phyloP scores from a whole-genome alignment of 2,113 vertebrate species.

The Sylvilagus bachmani region DNA sequence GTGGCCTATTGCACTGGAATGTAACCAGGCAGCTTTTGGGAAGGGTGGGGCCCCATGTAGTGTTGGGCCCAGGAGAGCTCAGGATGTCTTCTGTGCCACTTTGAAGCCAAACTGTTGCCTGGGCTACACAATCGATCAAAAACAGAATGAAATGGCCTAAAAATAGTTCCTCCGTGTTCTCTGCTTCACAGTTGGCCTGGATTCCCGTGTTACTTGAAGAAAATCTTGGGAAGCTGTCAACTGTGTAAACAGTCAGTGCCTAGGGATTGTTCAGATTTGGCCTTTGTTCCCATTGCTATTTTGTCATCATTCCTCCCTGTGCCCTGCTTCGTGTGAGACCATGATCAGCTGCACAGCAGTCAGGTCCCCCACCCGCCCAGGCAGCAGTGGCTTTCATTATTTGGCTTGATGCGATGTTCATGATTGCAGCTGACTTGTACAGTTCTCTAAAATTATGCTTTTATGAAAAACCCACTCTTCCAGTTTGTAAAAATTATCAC shows the following conservation, averaged over 20 bases:
- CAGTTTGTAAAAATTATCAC: slow-evolving; percentile 78
- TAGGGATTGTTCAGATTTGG: slow-evolving; percentile 61
- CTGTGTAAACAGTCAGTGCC: not conserved
- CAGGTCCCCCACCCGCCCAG: not conserved
- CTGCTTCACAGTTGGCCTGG: slow-evolving; percentile 40
- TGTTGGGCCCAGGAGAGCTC: accelerated
- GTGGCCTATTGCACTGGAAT: too few relatives aligned
- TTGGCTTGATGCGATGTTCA: slow-evolving; percentile 50
- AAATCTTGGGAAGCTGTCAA: not conserved
- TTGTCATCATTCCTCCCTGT: not conserved
- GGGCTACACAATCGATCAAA: not conserved
- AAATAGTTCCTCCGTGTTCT: slow-evolving; percentile 17
- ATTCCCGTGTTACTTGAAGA: not conserved
- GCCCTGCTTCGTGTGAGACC: not conserved
- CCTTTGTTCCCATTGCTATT: slow-evolving; percentile 63
- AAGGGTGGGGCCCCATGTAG: not conserved
- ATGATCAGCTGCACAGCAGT: not conserved
- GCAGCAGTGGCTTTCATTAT: slow-evolving; percentile 84
- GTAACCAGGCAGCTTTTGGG: not conserved
- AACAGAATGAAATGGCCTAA: slow-evolving; percentile 15
- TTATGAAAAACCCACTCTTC: slow-evolving; percentile 77
- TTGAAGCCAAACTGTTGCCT: not conserved
- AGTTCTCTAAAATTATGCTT: slow-evolving; percentile 82
- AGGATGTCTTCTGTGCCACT: not conserved
- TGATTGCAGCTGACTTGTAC: slow-evolving; percentile 82